Base-by-base conservation (phyloP, 2,888 invertebrate genomes). In the Entomobrya proxima region DNA sequence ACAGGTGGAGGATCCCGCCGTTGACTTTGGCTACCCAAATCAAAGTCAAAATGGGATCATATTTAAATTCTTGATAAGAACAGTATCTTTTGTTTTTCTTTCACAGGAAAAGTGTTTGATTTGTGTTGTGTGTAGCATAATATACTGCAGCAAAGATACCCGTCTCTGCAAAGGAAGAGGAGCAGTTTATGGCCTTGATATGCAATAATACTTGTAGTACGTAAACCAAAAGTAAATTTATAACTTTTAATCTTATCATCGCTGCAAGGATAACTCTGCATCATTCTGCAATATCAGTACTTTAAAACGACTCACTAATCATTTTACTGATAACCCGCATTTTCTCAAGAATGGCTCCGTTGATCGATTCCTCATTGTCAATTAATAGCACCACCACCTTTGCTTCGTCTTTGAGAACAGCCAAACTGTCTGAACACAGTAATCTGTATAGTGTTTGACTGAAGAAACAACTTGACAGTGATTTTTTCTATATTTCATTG, bases 1-100 rank as follows among this genome's bases (percentile, higher is more conserved):
- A 55, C 77, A 77, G 77, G 84, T 84, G 84, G 84, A 84, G 64
- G 67, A 24, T 77, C 77, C 77, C 69, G 27, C n/a, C 44, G 44
- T 18, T 69, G 55, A 47, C 27, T 47, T 55, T 84, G 72, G 58
- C 81, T 81, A 58, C 64, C 27, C 64, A 67, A 82, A 64, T 44
- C 44, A 76, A 52, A 75, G 67, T 67, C 50, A 64, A 64, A 81
- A 52, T 58, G 64, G 64, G 67, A 24, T 64, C 27, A 18, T 82
- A 67, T 67, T 50, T 50, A 27, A 64, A 64, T 82, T 82, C 82
- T 52, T 82, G 75, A 82, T 82, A 74, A 52, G 52, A 30, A 74
- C 21, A 47, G 1, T 30, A 30, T 9, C 50, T 72, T 44, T 52
- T 75, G 2, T 32, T 24, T 40, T 52, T 64, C 27, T 47, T 30